Evolutionary conservation across 2,888 invertebrate species (phyloP), one percentile per base, ranked within the genome.

Genomic region (Synanthedon andrenaeformis): DNA sequence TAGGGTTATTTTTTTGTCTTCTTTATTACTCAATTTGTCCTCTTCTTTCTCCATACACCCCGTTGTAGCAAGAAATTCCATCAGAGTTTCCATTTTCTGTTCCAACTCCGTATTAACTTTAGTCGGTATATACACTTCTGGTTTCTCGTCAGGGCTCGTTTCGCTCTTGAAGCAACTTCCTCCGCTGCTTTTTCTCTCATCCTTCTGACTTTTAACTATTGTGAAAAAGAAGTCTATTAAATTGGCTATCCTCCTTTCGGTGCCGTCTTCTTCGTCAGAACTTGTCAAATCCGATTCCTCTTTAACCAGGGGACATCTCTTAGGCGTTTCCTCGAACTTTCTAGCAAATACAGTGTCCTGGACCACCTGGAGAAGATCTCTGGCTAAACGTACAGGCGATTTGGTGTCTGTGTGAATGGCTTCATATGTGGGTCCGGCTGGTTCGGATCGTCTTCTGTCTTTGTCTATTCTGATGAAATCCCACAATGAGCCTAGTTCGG

Each of bases 221-320:
- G 87, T 86, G 49, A 88, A 88, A 65, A 88, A 87, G 67, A 88
- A 88, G 55, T 88, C 88, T 8, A 88, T 85, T 5, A 88, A 60
- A 59, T 84, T 86, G 1, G 87, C 86, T 17, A 88, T 83, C 57
- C 85, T 73, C 54, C 77, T 73, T 45, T 88, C 88, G 5, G 72
- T 75, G 0, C 75, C 79, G 45, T 85, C 80, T 51, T 84, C 83
- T 51, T 78, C 83, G 17, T 84, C 82, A 3, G 82, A 82, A 28
- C 78, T 79, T 0, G 69, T 68, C 1, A 87, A 54, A 52, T 81
- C 87, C 0, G 85, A 85, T 63, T 87, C 87, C 61, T 87, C 79
- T 60, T 81, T 84, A 0, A 86, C 87, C 11, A 87, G 45, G 0
- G 87, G 87, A 56, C 85, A 88, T 55, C 74, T 63, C 61, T 77